These are phyloP conservation scores for Dugesia japonica DNA, from an alignment of 2,888 invertebrate species.

Conservation along the genomic window DNA sequence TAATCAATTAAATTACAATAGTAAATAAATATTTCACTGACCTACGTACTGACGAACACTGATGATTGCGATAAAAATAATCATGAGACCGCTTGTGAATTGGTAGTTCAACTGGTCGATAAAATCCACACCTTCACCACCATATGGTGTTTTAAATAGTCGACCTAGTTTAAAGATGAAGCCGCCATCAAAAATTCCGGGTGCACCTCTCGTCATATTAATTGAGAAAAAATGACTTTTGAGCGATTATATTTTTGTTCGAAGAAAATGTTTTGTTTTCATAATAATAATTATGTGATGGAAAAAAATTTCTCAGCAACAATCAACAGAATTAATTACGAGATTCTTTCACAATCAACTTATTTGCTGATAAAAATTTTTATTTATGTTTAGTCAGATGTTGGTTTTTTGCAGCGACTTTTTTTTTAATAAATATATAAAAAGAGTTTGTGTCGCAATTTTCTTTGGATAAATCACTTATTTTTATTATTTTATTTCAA, in stretches of 20 bases:
- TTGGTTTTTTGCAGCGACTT: no score
- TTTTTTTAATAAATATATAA: no score
- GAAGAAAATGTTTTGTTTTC: background rate
- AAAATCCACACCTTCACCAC: conserved; percentile 35
- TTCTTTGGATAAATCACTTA: background rate
- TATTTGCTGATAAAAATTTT: no score
- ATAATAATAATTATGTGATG: no score
- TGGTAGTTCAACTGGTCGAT: conserved; percentile 35
- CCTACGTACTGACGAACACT: conserved; percentile 35
- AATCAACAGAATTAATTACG: no score
- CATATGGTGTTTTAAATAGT: conserved; percentile 35
- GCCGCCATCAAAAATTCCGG: conserved; percentile 33
- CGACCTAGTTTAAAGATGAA: conserved; percentile 35
- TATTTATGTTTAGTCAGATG: no score
- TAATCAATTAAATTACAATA: no score
- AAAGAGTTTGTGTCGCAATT: no score
- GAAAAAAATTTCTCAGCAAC: no score
- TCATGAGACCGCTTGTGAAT: conserved; percentile 35
- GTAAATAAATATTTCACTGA: conserved; percentile 29
- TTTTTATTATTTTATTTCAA: conserved; percentile 17
- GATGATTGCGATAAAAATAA: conserved; percentile 35
- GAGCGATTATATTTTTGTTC: background rate
- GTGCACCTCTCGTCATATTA: conserved; percentile 32
- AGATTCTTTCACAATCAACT: no score
- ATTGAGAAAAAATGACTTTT: background rate